Base-by-base conservation (phyloP, 2,113 vertebrate genomes). In the Microtus ochrogaster region DNA sequence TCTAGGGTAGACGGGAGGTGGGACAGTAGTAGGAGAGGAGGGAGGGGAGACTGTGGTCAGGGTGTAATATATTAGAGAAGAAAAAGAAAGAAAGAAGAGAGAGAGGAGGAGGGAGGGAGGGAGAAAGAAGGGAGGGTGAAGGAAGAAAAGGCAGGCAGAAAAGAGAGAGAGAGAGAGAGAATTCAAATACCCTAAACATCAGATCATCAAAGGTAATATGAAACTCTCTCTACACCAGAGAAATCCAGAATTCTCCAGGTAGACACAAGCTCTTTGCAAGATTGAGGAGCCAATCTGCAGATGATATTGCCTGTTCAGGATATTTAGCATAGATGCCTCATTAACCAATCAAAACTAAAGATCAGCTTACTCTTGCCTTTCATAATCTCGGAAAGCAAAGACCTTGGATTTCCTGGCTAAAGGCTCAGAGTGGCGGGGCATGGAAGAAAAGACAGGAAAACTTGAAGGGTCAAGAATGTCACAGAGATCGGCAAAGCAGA, bases 331-430 rank as follows among this genome's bases (percentile, higher is more conserved):
- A 5, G 28, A 24, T 49, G 61, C 28, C 33, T 61, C 16, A 68
- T 65, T 58, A 93, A 92, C 28, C 58, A n/a, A 87, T 89, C 76
- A 93, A 81, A 90, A 77, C 14, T 84, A 90, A 94, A 89, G 52
- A 66, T 55, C 30, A 49, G 21, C n/a, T 70, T 88, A 47, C 77
- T 94, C 47, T 55, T 9, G 49, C 22, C 30, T 78, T 83, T 49
- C 12, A 81, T 19, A 58, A 19, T 58, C 61, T 73, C 52, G 33
- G 79, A 94, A 36, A 86, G 33, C 24, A 79, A 89, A 44, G 33
- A 81, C 33, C 36, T 92, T 87, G 24, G 58, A 52, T 58, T 82
- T 81, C 49, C 44, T 85, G 1, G 61, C 7, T 91, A 95, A 94
- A 70, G 39, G 14, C 47, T 79, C 88, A 66, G 55, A 90, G 82